A percentile compares a stretch with the other conserved stretches of the same genome.
phyloP scores from a whole-genome alignment of 2,797 vertebrate species.

The Chanos chanos region DNA sequence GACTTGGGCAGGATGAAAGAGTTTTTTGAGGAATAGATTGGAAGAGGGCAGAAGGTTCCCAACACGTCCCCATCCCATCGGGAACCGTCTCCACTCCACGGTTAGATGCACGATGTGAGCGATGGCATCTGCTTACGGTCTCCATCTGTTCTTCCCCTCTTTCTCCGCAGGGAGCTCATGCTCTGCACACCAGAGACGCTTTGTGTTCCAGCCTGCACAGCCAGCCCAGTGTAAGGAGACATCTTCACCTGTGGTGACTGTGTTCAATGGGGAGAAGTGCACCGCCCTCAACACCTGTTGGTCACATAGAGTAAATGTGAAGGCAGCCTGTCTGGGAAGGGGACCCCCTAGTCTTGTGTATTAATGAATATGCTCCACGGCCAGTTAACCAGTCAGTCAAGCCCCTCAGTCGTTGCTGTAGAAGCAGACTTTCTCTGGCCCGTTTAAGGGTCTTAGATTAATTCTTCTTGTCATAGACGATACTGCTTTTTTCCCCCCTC shows the following conservation, averaged over 20 bases:
- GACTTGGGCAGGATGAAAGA: not conserved
- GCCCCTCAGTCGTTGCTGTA: constrained; percentile 6
- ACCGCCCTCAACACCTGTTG: constrained; percentile 26
- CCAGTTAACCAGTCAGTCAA: constrained; percentile 46
- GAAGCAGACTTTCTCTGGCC: not conserved
- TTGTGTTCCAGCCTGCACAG: constrained; percentile 3
- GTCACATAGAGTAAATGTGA: constrained; percentile 10
- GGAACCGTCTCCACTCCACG: not conserved
- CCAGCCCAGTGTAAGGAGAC: not conserved
- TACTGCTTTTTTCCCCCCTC: constrained; percentile 44
- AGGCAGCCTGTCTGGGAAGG: constrained; percentile 5
- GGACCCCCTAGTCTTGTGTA: not conserved
- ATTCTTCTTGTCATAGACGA: constrained; percentile 42
- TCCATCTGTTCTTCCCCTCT: constrained; percentile 28
- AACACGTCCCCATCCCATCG: not conserved
- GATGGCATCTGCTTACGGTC: constrained; percentile 22
- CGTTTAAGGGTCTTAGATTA: constrained; percentile 34
- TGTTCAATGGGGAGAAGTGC: not conserved
- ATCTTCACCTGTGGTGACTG: not conserved
- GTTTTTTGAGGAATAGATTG: constrained; percentile 19
- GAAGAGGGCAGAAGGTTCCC: not conserved
- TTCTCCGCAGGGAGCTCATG: constrained; percentile 9
- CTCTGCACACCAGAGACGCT: constrained; percentile 15
- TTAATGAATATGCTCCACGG: constrained; percentile 38
- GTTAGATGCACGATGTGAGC: constrained; percentile 14